Conservation (phyloP, 37 sponge, comb jelly and placozoan genomes). For the Mnemiopsis leidyi region DNA sequence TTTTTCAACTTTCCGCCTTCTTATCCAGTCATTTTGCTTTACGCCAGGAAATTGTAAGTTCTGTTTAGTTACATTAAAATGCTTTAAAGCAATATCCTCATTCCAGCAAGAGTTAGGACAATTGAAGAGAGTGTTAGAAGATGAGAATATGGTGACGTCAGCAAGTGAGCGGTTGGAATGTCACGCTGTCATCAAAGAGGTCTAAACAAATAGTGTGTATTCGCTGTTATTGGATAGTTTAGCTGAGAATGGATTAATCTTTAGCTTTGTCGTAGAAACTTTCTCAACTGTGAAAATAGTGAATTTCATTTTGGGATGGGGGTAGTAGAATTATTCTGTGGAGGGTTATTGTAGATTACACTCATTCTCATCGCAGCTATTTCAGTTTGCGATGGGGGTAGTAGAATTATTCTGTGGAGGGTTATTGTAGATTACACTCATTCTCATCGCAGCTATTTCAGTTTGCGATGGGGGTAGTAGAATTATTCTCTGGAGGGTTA, state of each 20-base stretch:
- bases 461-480: neutral
- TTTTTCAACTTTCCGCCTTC: too few relatives aligned
- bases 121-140: neutral
- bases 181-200: neutral
- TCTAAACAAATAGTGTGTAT: too few relatives aligned
- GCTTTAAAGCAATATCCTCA: too few relatives aligned
- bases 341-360: neutral
- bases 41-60: neutral
- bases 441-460: neutral
- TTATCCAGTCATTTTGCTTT: too few relatives aligned
- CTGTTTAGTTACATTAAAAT: too few relatives aligned
- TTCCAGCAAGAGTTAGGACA: neutral
- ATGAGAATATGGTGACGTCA: neutral
- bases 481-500: neutral
- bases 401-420: neutral
- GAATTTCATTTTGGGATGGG: neutral
- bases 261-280: too few relatives aligned
- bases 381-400: neutral
- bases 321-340: neutral
- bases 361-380: neutral
- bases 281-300: too few relatives aligned
- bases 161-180: neutral
- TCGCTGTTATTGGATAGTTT: too few relatives aligned
- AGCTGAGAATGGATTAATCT: too few relatives aligned
- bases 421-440: neutral